A percentile compares a stretch with the other conserved stretches of the same genome.
Conservation (phyloP, 64 coral and sea anemone species). For the Pachyseris speciosa region DNA sequence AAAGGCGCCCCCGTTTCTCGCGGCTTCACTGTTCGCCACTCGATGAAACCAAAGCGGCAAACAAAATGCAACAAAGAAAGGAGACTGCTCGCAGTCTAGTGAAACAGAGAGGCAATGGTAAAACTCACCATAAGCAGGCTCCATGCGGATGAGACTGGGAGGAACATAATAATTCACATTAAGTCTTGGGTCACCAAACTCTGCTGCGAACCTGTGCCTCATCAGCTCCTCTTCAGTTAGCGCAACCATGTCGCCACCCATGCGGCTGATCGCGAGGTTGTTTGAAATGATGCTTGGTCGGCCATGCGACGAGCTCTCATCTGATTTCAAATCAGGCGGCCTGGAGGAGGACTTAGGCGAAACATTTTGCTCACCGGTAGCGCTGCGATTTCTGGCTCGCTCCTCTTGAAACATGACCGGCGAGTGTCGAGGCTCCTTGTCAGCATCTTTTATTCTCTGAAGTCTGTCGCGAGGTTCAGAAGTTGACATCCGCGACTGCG, state of each 20-base stretch:
- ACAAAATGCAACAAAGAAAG: no score
- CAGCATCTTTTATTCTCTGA: slow-evolving; percentile 30
- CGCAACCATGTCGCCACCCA: slow-evolving; percentile 10
- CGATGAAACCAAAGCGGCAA: no score
- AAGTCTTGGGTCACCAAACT: not conserved
- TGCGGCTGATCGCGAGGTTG: slow-evolving; percentile 60
- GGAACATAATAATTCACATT: not conserved
- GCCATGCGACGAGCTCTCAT: not conserved
- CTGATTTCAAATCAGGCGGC: not conserved
- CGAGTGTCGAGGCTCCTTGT: slow-evolving; percentile 12
- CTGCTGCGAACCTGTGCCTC: slow-evolving; percentile 20
- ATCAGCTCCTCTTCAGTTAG: slow-evolving; percentile 16
- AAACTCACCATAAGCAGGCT: slow-evolving; percentile 36
- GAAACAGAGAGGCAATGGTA: no score
- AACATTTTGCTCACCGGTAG: not conserved
- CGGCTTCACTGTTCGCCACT: no score
- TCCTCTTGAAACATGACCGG: slow-evolving; percentile 8
- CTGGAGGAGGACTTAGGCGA: slow-evolving; percentile 15
- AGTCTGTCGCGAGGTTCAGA: slow-evolving; percentile 7
- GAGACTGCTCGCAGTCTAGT: no score
- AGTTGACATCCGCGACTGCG: not conserved
- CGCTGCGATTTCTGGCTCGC: slow-evolving; percentile 13
- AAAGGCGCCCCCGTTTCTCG: no score
- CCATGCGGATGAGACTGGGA: not conserved
- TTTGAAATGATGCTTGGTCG: slow-evolving; percentile 39